Evolutionary conservation across 2,888 invertebrate species (phyloP).

Genomic region (Luperina nickerlii): DNA sequence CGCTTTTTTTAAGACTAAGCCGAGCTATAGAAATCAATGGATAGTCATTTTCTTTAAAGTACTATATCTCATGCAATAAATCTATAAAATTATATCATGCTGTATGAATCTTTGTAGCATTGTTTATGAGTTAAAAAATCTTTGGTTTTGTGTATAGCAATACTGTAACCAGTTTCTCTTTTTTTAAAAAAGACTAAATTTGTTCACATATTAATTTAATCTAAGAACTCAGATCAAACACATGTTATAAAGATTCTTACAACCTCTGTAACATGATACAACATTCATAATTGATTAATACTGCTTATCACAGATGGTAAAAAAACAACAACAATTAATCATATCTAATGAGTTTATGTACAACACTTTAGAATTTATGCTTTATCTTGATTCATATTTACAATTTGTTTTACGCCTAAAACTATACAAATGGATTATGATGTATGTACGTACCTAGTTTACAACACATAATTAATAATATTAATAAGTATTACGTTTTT

Average conservation of each 20-base stretch:
- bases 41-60: conserved; percentile 31
- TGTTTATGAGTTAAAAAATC: neutral
- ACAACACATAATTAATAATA: conserved; percentile 60
- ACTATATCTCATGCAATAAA: conserved; percentile 41
- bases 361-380: conserved; percentile 89
- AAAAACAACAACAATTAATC: conserved; percentile 73
- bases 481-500: conserved; percentile 46
- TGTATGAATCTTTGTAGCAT: conserved; percentile 43
- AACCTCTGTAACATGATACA: conserved; percentile 60
- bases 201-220: no score
- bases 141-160: neutral
- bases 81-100: conserved; percentile 37
- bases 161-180: neutral
- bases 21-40: conserved; percentile 27
- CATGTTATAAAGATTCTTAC: conserved; percentile 46
- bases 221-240: neutral
- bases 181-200: neutral
- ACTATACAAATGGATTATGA: conserved; percentile 69
- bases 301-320: conserved; percentile 83
- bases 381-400: conserved; percentile 84
- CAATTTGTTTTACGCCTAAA: conserved; percentile 74
- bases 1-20: neutral
- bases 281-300: conserved; percentile 74
- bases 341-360: conserved; percentile 81
- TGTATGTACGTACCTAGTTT: conserved; percentile 55